Percentiles rank a stretch among this genome's conserved stretches.
These are phyloP conservation scores for Dromococcyx pavoninus DNA, from an alignment of 2,797 vertebrate species.

Conservation along the genomic window DNA sequence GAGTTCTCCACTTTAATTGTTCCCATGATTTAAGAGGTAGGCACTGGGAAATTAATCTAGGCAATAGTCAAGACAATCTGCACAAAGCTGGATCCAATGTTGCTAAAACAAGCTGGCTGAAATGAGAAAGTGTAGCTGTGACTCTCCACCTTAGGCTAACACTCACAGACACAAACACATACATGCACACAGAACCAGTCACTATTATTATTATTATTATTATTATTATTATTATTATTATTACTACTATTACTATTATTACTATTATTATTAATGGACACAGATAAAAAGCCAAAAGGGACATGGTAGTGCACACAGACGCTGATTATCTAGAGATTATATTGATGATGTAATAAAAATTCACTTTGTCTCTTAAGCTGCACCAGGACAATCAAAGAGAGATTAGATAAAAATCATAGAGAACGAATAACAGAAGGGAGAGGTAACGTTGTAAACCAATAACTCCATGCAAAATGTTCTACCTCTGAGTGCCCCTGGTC, in stretches of 20 bases:
- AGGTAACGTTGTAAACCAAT: conserved; percentile 32
- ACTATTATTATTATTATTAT: conserved; percentile 70
- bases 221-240: conserved; percentile 72
- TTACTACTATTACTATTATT: conserved; percentile 74
- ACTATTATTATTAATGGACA: conserved; percentile 69
- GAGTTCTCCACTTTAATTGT: not conserved
- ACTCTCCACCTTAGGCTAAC: not conserved
- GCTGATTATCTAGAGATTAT: conserved; percentile 80
- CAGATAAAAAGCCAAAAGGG: conserved; percentile 64
- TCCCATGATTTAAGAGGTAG: conserved; percentile 29
- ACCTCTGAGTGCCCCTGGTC: not conserved
- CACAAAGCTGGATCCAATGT: conserved; percentile 23
- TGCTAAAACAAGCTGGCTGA: conserved; percentile 47
- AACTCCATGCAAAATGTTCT: not conserved
- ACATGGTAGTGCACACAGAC: conserved; percentile 67
- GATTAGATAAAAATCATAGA: conserved; percentile 79
- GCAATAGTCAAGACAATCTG: conserved; percentile 37
- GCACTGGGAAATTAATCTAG: conserved; percentile 44
- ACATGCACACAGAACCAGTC: accelerated
- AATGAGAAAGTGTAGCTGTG: conserved; percentile 45
- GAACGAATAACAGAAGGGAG: conserved; percentile 75
- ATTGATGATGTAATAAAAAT: conserved; percentile 85
- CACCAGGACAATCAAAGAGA: conserved; percentile 75
- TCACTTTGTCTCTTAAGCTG: conserved; percentile 81
- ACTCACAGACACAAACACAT: not conserved